Evolutionary conservation across 1,140 invertebrate genomes (phyloP).

Genomic region (Magallana ariakensis): DNA sequence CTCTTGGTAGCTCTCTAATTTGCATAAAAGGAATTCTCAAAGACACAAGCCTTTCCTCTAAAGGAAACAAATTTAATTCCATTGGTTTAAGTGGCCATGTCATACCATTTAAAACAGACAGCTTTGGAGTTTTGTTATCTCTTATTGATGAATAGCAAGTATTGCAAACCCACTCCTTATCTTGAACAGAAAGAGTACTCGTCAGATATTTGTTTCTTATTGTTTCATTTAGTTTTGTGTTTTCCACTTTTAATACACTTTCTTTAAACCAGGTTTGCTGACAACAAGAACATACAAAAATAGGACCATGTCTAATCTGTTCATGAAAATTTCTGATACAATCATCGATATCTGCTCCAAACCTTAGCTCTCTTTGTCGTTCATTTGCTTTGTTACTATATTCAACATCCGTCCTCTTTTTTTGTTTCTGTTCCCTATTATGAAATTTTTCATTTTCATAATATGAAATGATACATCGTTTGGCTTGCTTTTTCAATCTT

Average conservation of each 20-base stretch:
- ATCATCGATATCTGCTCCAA: background rate
- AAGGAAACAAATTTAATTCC: conserved; percentile 35
- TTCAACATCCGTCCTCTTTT: background rate
- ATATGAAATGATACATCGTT: no score
- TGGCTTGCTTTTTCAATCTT: conserved; percentile 8
- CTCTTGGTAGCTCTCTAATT: conserved; percentile 37
- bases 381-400: conserved; percentile 19
- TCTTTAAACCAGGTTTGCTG: conserved; percentile 42
- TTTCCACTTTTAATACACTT: background rate
- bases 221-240: background rate
- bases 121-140: conserved; percentile 36
- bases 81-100: conserved; percentile 35
- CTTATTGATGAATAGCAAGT: conserved; percentile 19
- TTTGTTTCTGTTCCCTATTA: background rate
- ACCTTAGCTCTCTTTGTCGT: background rate
- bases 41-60: conserved; percentile 45
- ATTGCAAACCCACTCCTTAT: conserved; percentile 45
- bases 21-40: conserved; percentile 46
- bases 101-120: conserved; percentile 41
- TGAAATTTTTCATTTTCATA: conserved; percentile 18
- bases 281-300: conserved; percentile 45
- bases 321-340: conserved; percentile 43
- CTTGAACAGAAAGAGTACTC: conserved; percentile 16
- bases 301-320: conserved; percentile 23
- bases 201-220: background rate